A percentile compares a stretch with the other conserved stretches of the same genome.
These are phyloP conservation scores for Melanotaenia maccullochi DNA, from an alignment of 2,797 vertebrate species.

Conservation along the genomic window DNA sequence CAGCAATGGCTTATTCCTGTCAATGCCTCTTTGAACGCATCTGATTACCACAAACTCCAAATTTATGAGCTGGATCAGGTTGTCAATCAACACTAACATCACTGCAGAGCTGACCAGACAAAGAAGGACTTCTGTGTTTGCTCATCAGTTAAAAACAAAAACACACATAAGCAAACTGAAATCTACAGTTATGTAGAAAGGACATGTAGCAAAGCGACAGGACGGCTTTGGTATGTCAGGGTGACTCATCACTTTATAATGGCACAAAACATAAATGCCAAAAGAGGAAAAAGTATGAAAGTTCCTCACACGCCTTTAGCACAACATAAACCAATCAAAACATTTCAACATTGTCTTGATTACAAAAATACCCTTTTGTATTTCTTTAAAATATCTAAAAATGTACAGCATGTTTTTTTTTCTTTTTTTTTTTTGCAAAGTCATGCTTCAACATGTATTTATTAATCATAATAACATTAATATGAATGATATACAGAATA, in stretches of 20 bases:
- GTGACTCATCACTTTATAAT: slow-evolving; percentile 43
- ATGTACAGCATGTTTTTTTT: slow-evolving; percentile 79
- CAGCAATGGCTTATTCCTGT: slow-evolving; percentile 60
- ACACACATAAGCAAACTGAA: slow-evolving; percentile 25
- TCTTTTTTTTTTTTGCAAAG: slow-evolving; percentile 72
- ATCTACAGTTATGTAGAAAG: slow-evolving; percentile 43
- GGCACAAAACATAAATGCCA: slow-evolving; percentile 40
- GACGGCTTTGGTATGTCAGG: slow-evolving; percentile 72
- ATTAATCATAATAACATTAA: slow-evolving; percentile 81
- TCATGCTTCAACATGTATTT: slow-evolving; percentile 83
- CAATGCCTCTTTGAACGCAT: slow-evolving; percentile 46
- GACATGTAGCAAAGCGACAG: slow-evolving; percentile 44
- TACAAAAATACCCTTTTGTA: slow-evolving; percentile 88
- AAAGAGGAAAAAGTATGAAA: slow-evolving; percentile 39
- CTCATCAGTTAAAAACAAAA: slow-evolving; percentile 2
- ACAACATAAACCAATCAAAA: slow-evolving; percentile 71
- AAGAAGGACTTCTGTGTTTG: slow-evolving; percentile 19
- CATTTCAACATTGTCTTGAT: slow-evolving; percentile 79
- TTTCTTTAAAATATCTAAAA: slow-evolving; percentile 87
- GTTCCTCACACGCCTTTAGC: slow-evolving; percentile 60
- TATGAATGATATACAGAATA: slow-evolving; percentile 83
- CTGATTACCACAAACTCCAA: slow-evolving; percentile 45
- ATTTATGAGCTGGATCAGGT: slow-evolving; percentile 37
- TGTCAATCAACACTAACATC: slow-evolving; percentile 6
- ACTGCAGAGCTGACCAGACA: slow-evolving; percentile 30